Evolutionary conservation across 2,797 vertebrate species (phyloP).

Genomic region (Brachymystax lenok): DNA sequence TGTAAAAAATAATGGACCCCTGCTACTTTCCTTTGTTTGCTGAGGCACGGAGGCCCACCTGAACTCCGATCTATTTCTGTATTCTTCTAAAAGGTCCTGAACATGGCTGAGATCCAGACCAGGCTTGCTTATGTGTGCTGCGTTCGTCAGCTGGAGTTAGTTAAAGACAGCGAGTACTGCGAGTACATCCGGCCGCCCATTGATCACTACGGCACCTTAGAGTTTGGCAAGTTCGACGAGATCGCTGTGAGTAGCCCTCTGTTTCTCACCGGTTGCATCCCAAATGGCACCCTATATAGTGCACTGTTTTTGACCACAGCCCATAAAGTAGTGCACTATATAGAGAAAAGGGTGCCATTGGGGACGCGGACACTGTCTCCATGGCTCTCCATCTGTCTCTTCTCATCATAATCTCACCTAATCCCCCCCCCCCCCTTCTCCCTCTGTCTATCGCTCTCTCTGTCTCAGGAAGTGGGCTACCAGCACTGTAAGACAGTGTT

Average conservation of each 20-base stretch:
- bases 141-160: slow-evolving; percentile 89
- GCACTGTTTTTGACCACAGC: not conserved
- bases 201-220: slow-evolving; percentile 87
- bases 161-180: slow-evolving; percentile 89
- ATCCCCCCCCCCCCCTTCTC: not conserved
- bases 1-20: not conserved
- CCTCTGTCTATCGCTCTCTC: not conserved
- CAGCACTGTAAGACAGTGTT: slow-evolving; percentile 91
- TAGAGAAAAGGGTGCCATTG: not conserved
- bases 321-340: not conserved
- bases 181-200: slow-evolving; percentile 93
- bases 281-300: not conserved
- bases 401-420: not conserved
- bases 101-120: slow-evolving; percentile 97
- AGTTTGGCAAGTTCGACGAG: slow-evolving; percentile 92
- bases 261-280: not conserved
- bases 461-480: slow-evolving; percentile 87
- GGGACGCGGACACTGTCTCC: slow-evolving; percentile 7
- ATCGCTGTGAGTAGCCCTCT: slow-evolving; percentile 82
- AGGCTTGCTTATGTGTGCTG: slow-evolving; percentile 94
- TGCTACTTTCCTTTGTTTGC: not conserved
- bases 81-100: slow-evolving; percentile 80
- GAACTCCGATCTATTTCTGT: not conserved
- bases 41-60: not conserved
- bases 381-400: not conserved